Evolutionary conservation across 2,888 invertebrate genomes (phyloP).

Genomic region (Eristalinus sepulchralis): DNA sequence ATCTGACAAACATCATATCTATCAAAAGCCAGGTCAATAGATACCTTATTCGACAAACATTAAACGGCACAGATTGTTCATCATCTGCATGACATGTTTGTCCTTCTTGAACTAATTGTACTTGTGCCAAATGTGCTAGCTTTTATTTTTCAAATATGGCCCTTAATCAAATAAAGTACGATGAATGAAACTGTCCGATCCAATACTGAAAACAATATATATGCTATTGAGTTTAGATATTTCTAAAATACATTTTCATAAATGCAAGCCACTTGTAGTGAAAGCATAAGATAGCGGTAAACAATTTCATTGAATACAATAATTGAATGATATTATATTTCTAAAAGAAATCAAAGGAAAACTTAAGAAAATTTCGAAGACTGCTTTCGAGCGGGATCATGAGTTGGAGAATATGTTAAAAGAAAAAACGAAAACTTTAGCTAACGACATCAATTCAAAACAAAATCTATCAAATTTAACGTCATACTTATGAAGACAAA

Average conservation of each 20-base stretch:
- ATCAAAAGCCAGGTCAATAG: no score
- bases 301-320: background rate
- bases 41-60: no score
- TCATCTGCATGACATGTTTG: no score
- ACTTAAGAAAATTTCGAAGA: background rate
- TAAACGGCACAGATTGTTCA: no score
- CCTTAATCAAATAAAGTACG: no score
- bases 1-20: no score
- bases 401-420: conserved; percentile 17
- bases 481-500: background rate
- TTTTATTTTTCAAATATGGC: no score
- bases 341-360: conserved; percentile 12
- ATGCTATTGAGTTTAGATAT: background rate
- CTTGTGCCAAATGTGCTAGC: no score
- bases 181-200: no score
- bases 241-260: background rate
- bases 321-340: conserved; percentile 2
- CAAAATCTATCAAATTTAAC: conserved; percentile 37
- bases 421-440: conserved; percentile 25
- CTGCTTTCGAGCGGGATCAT: background rate
- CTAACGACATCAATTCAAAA: conserved; percentile 30
- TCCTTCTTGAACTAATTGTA: no score
- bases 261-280: conserved; percentile 16
- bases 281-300: conserved; percentile 39
- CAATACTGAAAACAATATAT: background rate